phyloP scores from a whole-genome alignment of 2,888 invertebrate species.

The Scaptomyza caliginosa region DNA sequence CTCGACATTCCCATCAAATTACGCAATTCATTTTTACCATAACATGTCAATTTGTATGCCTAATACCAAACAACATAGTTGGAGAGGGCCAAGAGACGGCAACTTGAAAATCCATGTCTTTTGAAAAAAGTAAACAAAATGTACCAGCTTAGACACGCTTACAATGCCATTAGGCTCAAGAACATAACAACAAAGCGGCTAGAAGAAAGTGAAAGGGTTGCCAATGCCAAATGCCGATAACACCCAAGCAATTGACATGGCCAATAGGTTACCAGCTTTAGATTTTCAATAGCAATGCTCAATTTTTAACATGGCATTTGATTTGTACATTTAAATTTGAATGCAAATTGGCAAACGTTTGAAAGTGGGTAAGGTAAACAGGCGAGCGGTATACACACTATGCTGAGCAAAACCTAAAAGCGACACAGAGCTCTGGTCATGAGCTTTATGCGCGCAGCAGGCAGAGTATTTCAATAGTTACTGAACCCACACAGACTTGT shows the following conservation, averaged over 20 bases:
- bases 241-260: constrained; percentile 55
- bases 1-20: constrained; percentile 57
- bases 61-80: constrained; percentile 35
- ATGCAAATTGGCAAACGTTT: constrained; percentile 13
- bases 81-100: constrained; percentile 4
- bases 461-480: constrained; percentile 11
- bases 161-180: constrained; percentile 67
- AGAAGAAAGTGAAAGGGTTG: constrained; percentile 26
- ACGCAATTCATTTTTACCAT: constrained; percentile 75
- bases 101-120: constrained; percentile 35
- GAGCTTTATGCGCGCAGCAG: constrained; percentile 2
- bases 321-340: constrained; percentile 31
- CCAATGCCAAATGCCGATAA: constrained; percentile 48
- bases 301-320: constrained; percentile 29
- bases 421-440: constrained; percentile 1
- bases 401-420: neutral
- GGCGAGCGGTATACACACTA: neutral
- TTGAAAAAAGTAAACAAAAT: constrained; percentile 65
- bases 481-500: neutral
- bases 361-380: neutral
- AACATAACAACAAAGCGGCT: constrained; percentile 3
- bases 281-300: constrained; percentile 42
- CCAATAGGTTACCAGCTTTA: constrained; percentile 49
- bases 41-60: constrained; percentile 74
- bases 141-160: constrained; percentile 66